A percentile compares a stretch with the other conserved stretches of the same genome.
Conservation (phyloP, 2,888 invertebrate genomes). For the Pyrrhosoma nymphula region DNA sequence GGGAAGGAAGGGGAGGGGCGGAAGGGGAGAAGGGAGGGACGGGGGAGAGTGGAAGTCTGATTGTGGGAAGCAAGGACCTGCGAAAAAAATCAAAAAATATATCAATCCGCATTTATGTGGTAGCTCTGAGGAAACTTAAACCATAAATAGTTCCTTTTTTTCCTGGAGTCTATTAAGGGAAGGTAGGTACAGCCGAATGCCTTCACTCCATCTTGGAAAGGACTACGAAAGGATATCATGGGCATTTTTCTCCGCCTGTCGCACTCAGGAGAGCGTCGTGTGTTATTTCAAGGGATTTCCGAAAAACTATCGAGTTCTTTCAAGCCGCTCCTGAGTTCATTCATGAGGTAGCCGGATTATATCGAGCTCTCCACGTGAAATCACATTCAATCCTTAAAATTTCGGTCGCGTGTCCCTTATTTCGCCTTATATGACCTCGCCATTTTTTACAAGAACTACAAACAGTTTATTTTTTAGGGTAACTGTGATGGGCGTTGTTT, state of each 20-base stretch:
- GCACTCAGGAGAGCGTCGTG: neutral
- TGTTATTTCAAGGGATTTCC: neutral
- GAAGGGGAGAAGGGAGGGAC: too few relatives aligned
- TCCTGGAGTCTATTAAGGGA: constrained; percentile 31
- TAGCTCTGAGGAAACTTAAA: constrained; percentile 57
- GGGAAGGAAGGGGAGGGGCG: neutral
- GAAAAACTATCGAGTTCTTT: neutral
- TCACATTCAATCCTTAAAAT: neutral
- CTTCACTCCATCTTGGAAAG: neutral
- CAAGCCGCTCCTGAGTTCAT: neutral
- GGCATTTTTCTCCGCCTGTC: neutral
- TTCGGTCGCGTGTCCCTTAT: neutral
- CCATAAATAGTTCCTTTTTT: constrained; percentile 44
- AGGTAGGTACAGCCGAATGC: neutral
- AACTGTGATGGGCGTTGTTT: neutral
- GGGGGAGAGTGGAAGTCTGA: neutral
- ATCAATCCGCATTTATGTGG: constrained; percentile 63
- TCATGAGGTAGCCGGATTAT: neutral
- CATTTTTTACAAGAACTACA: neutral
- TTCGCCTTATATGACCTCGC: neutral
- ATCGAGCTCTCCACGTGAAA: neutral
- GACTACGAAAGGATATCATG: neutral
- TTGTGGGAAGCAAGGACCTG: neutral
- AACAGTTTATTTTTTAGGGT: neutral
- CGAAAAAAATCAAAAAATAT: constrained; percentile 51